Conservation (phyloP, 2,888 invertebrate species). For the Brachylomia viminalis region DNA sequence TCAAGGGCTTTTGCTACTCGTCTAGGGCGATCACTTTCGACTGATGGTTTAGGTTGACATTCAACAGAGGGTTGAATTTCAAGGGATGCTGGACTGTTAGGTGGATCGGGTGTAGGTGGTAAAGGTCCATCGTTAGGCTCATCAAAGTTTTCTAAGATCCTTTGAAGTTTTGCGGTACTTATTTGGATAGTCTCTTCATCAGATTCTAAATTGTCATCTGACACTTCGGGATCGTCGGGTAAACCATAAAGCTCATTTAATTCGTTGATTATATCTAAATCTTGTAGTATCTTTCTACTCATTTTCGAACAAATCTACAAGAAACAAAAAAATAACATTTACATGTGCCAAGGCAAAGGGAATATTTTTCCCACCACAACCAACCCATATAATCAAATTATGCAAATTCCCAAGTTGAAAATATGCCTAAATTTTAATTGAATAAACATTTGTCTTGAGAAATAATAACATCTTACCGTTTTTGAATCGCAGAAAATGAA, state of each 20-base stretch:
- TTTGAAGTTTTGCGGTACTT: no score
- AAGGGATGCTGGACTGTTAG: no score
- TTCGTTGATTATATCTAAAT: constrained; percentile 38
- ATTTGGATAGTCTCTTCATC: constrained; percentile 15
- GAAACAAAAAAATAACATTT: constrained; percentile 18
- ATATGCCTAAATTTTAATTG: not conserved
- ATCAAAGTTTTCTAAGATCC: constrained; percentile 13
- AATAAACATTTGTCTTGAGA: no score
- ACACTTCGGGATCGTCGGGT: constrained; percentile 36
- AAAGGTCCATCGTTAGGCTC: constrained; percentile 13
- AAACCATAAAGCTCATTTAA: constrained; percentile 25
- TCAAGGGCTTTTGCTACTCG: no score
- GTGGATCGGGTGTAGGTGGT: no score
- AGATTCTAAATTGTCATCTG: constrained; percentile 46
- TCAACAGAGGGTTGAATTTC: no score
- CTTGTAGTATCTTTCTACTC: constrained; percentile 32
- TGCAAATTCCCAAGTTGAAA: constrained; percentile 3
- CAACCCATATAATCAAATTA: constrained; percentile 15
- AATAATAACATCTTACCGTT: not conserved
- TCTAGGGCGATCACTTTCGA: no score
- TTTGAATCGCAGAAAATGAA: not conserved
- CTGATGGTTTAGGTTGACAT: no score
- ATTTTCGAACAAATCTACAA: constrained; percentile 21
- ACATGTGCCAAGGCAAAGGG: constrained; percentile 30
- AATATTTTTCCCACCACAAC: constrained; percentile 36